phyloP scores from a whole-genome alignment of 92 coral and sea anemone species.

The Heliopora coerulea region DNA sequence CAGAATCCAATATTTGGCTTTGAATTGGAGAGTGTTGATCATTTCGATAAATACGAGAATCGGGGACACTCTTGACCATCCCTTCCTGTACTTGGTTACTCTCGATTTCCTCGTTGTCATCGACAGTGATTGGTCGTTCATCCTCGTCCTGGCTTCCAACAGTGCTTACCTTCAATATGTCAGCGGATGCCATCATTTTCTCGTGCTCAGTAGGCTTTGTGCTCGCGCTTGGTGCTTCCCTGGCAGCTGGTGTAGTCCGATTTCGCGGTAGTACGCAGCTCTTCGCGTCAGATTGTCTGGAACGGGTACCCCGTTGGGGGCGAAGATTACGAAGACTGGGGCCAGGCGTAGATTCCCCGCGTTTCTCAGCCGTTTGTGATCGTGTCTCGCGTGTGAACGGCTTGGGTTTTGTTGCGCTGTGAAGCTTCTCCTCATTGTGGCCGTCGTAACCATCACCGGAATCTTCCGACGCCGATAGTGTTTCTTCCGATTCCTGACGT shows the following conservation, averaged over 20 bases:
- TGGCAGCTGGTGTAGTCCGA: not conserved
- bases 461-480: slow-evolving; percentile 40
- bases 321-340: slow-evolving; percentile 32
- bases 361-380: slow-evolving; percentile 32
- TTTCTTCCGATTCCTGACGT: slow-evolving; percentile 39
- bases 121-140: slow-evolving; percentile 12
- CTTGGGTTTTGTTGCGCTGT: not conserved
- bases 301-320: slow-evolving; percentile 12
- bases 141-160: not conserved
- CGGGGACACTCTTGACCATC: not conserved
- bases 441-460: slow-evolving; percentile 37
- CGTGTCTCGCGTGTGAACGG: slow-evolving; percentile 29
- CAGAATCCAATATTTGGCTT: not conserved
- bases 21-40: not conserved
- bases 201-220: slow-evolving; percentile 5
- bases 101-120: slow-evolving; percentile 25
- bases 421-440: slow-evolving; percentile 10
- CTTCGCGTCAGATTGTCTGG: slow-evolving; percentile 11
- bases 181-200: not conserved
- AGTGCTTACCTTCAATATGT: not conserved
- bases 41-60: not conserved
- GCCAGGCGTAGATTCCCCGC: slow-evolving; percentile 24
- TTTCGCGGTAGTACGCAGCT: not conserved
- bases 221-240: not conserved
- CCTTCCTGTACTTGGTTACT: not conserved